Evolutionary conservation across 2,113 vertebrate genomes (phyloP), one percentile per base, ranked within the genome.

Genomic region (Protobothrops flavoviridis): DNA sequence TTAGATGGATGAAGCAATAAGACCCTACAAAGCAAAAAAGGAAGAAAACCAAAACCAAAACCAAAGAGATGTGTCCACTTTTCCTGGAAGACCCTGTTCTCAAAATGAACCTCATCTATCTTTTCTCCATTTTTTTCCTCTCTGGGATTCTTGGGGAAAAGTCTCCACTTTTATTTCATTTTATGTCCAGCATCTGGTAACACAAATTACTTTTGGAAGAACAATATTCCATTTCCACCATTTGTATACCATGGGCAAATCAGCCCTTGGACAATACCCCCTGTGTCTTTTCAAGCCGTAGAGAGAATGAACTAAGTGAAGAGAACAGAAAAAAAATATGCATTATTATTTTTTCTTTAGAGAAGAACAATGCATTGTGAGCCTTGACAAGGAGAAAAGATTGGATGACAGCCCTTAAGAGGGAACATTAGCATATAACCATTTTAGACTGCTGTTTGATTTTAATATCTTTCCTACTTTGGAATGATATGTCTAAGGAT

Each of bases 381-480:
- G 26, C 23, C 59, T 52, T 88, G 91, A 52, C 45, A 88, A 13
- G 56, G 26, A 21, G 52, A 81, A 74, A 87, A 88, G 50, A 88
- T 50, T 0, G 59, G 13, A 55, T 89, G 85, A 56, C 87, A 92
- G 24, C 50, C 50, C 24, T 1, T 55, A 88, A 74, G 61, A 88
- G 87, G 21, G 50, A 74, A 74, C 12, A 89, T 55, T 74, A 74
- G 33, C 50, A 74, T 64, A 56, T 81, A 43, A 29, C 86, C 69
- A 12, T 56, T 89, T 89, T n/a, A 43, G 20, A 88, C 29, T 15
- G 29, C n/a, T 43, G 26, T 74, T 43, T 81, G 61, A 55, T 89
- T 92, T 89, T 92, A 53, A 92, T 92, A 56, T 33, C 23, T 12
- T 74, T 69, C 17, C 33, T n/a, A 12, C 48, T 91, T 86, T 85